Evolutionary conservation across 2,797 vertebrate genomes (phyloP), one percentile per base, ranked within the genome.

Genomic region (Choloepus didactylus): DNA sequence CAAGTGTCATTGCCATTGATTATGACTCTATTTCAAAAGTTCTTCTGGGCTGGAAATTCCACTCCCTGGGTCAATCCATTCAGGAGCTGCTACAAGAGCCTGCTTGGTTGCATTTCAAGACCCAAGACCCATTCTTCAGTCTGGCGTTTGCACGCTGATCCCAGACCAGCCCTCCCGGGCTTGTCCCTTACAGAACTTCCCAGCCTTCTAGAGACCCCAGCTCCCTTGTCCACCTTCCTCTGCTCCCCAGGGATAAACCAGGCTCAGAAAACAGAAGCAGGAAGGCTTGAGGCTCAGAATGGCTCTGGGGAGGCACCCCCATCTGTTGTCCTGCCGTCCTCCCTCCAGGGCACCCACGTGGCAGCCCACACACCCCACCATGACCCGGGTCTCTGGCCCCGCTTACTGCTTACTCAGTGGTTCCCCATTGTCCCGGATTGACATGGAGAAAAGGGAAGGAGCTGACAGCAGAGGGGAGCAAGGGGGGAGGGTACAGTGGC

Each of bases 21-120:
- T 38, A n/a, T n/a, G 3, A 5, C 38, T 60, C 46, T 44, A 0
- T 51, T 46, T 2, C 12, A 64, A 86, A 73, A 41, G 56, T 41
- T 77, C 66, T 93, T 51, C 3, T 1, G 66, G 77, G 76, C 46
- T 44, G 31, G 64, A 49, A 56, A 35, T 21, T 18, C 31, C 18
- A n/a, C 14, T 31, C 49, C 5, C 11, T 0, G 4, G 38, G 35
- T 12, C 6, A 49, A 1, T 25, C 69, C 46, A 25, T 16, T 46
- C 31, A 27, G 1, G 41, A 0, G 15, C 21, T 35, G 5, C 1
- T 11, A 1, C 9, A 46, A 56, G 19, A 21, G 19, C 18, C 56
- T 56, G 27, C 70, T 73, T 14, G 38, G 51, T 31, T 27, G 41
- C 14, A 49, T 1, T 16, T 10, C 77, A 23, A 35, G n/a, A 11